Base-by-base conservation (phyloP, 2,888 invertebrate species). In the Mycalesis mineus region DNA sequence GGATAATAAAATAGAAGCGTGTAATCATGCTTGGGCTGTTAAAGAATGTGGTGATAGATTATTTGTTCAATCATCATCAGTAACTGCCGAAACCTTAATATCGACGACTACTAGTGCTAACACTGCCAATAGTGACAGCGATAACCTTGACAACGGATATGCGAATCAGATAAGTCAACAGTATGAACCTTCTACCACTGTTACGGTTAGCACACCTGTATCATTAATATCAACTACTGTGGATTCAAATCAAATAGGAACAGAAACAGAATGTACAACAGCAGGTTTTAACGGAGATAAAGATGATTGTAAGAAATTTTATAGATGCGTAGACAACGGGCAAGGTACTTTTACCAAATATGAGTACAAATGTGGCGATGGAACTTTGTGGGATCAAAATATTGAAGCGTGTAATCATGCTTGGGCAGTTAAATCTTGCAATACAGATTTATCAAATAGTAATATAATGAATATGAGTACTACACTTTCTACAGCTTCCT, bases 221-320 rank as follows among this genome's bases (percentile, higher is more conserved):
- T 57, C 55, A 29, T 52, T 60, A 39, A 55, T 61, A 39, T 55
- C 61, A 40, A 61, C 62, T 9, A 59, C 59, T 39, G 57, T 57
- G 42, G 31, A 39, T 45, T 37, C 54, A 42, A 58, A 51, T 22
- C n/a, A 11, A 44, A 31, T 36, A 36, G 55, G 50, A 5, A 5
- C 2, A 29, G 45, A 63, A 41, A 62, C 56, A 42, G 55, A 64
- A 54, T 84, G 84, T 60, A 63, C 63, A 44, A 57, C 52, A 36
- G 92, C 91, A 75, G 94, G 94, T 36, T 95, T 93, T 71, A 91
- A 91, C 69, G 91, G 92, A 69, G 79, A 78, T 67, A 47, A 58
- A 58, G 68, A 80, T 17, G 88, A 94, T 67, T 94, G 94, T 68
- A 90, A 86, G 61, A 93, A 92, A 74, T 95, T 94, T 78, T 93